Evolutionary conservation across 2,113 vertebrate genomes (phyloP).

Genomic region (Microcebus griseorufus): DNA sequence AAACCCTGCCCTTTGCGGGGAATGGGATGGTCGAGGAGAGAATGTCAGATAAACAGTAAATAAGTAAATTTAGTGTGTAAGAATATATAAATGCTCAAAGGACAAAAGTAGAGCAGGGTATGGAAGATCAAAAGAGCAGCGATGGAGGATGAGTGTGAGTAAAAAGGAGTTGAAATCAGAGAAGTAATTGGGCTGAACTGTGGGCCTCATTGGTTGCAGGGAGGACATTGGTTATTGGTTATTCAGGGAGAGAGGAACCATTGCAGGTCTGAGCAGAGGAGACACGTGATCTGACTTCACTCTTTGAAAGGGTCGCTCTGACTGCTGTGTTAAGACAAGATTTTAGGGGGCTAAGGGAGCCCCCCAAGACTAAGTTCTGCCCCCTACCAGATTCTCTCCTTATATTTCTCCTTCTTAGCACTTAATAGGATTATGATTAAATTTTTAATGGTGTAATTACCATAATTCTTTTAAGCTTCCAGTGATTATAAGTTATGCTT

Average conservation of each 20-base stretch:
- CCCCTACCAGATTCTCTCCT: not conserved
- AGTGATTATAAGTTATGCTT: not conserved
- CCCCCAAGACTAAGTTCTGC: not conserved
- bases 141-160: not conserved
- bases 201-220: not conserved
- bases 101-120: not conserved
- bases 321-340: not conserved
- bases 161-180: not conserved
- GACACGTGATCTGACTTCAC: fast-evolving
- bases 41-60: not conserved
- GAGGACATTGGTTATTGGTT: not conserved
- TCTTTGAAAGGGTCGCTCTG: not conserved
- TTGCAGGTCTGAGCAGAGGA: not conserved
- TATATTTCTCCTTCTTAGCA: not conserved
- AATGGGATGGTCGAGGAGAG: not conserved
- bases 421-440: slow-evolving; percentile 5
- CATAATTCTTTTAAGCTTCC: slow-evolving; percentile 28
- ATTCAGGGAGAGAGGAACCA: not conserved
- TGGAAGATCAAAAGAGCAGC: not conserved
- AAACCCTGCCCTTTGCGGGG: not conserved
- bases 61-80: not conserved
- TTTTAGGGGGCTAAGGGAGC: not conserved
- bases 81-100: not conserved
- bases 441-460: slow-evolving; percentile 42
- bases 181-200: not conserved